Conservation (phyloP, 2,888 invertebrate species). For the Rhamnusium bicolor region DNA sequence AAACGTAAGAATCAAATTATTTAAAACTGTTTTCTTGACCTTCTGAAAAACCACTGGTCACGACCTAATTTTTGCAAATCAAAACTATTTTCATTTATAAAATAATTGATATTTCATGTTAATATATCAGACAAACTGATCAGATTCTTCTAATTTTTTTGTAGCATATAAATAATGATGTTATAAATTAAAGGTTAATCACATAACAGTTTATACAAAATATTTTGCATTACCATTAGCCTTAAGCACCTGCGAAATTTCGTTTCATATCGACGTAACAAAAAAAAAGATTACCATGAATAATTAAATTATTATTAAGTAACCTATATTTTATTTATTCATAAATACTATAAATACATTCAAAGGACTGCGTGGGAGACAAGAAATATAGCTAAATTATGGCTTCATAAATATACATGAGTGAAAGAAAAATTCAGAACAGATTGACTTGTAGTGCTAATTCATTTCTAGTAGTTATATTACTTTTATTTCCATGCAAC, state of each 20-base stretch:
- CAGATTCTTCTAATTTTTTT: constrained; percentile 6
- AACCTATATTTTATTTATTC: constrained; percentile 26
- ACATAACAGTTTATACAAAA: constrained; percentile 25
- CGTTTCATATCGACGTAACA: not conserved
- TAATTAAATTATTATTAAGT: not conserved
- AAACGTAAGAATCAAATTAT: constrained; percentile 13
- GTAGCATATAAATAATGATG: not conserved
- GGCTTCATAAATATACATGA: not conserved
- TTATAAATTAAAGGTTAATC: constrained; percentile 21
- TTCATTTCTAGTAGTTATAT: not conserved
- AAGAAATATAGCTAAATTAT: not conserved
- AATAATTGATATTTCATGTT: constrained; percentile 9
- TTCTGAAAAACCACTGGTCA: constrained; percentile 13
- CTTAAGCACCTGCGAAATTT: not conserved
- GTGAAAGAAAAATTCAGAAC: not conserved
- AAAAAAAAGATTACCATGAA: not conserved
- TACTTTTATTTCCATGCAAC: not conserved
- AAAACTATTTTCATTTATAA: constrained; percentile 3
- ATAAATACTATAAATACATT: constrained; percentile 10
- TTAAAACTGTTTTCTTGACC: constrained; percentile 1
- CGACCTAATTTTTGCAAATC: constrained; percentile 12
- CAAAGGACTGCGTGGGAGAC: constrained; percentile 3
- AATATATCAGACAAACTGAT: constrained; percentile 7
- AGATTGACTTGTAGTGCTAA: not conserved
- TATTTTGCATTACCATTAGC: constrained; percentile 1